Evolutionary conservation across 2,113 vertebrate species (phyloP).

Genomic region (Argyrosomus japonicus): DNA sequence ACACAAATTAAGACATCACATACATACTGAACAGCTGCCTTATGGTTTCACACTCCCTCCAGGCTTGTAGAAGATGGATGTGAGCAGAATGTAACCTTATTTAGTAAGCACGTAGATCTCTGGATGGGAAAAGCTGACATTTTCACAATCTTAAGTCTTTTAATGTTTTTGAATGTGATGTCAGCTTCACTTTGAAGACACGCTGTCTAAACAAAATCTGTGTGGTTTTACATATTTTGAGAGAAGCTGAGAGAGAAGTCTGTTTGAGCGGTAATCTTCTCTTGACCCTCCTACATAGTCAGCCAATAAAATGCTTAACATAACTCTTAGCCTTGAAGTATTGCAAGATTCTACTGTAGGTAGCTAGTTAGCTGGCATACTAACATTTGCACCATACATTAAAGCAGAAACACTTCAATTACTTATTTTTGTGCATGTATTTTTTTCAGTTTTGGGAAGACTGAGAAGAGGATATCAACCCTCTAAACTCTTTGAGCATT

Average conservation of each 20-base stretch:
- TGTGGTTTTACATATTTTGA: slow-evolving; percentile 16
- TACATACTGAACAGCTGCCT: slow-evolving; percentile 56
- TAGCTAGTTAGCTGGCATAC: no score
- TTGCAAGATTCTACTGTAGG: no score
- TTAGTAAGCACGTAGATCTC: slow-evolving; percentile 43
- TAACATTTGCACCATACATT: no score
- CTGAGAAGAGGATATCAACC: no score
- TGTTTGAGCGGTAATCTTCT: slow-evolving; percentile 22
- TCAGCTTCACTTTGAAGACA: slow-evolving; percentile 16
- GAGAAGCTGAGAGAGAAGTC: slow-evolving; percentile 12
- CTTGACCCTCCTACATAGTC: neutral
- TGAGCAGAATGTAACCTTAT: slow-evolving; percentile 54
- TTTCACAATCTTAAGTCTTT: slow-evolving; percentile 33
- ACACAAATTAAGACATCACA: slow-evolving; percentile 32
- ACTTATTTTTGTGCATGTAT: no score
- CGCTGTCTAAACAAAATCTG: slow-evolving; percentile 16
- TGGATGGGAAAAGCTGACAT: slow-evolving; percentile 34
- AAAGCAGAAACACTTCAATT: no score
- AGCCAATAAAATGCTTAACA: no score
- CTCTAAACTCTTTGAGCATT: no score
- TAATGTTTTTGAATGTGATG: slow-evolving; percentile 28
- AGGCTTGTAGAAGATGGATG: slow-evolving; percentile 50
- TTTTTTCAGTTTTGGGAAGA: no score
- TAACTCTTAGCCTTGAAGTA: no score
- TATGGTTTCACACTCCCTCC: slow-evolving; percentile 39